Conservation (phyloP, 2,797 vertebrate genomes). For the Hydrophis major region DNA sequence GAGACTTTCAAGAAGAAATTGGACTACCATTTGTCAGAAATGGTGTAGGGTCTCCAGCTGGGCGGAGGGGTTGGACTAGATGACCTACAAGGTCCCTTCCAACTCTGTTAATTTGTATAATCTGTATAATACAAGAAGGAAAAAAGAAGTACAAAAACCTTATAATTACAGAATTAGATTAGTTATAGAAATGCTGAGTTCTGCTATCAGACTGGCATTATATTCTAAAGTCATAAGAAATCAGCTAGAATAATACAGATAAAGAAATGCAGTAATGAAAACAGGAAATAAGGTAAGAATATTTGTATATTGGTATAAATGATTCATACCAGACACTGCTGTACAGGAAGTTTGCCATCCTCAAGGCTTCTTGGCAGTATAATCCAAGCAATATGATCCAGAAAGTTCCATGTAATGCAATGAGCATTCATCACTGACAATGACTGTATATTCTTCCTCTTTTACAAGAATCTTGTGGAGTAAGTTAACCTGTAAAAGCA, state of each 20-base stretch:
- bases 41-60: too few species aligned
- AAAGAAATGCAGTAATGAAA: neutral
- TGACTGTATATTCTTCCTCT: neutral
- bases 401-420: neutral
- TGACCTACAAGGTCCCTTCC: too few species aligned
- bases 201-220: neutral
- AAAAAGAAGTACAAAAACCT: neutral
- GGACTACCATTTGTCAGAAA: too few species aligned
- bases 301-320: neutral
- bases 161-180: neutral
- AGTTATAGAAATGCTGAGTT: neutral
- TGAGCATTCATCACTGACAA: neutral
- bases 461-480: neutral
- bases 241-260: neutral
- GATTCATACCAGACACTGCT: neutral
- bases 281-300: neutral
- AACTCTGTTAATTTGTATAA: too few species aligned
- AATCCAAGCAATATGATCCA: too few species aligned
- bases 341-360: neutral
- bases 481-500: neutral
- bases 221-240: neutral
- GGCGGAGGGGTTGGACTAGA: too few species aligned
- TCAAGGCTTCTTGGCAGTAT: neutral
- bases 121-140: rapidly evolving
- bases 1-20: too few species aligned